Percentiles rank a stretch among this genome's conserved stretches.
Evolutionary conservation across 2,888 invertebrate genomes (phyloP).

Genomic region (Philereme transversata): DNA sequence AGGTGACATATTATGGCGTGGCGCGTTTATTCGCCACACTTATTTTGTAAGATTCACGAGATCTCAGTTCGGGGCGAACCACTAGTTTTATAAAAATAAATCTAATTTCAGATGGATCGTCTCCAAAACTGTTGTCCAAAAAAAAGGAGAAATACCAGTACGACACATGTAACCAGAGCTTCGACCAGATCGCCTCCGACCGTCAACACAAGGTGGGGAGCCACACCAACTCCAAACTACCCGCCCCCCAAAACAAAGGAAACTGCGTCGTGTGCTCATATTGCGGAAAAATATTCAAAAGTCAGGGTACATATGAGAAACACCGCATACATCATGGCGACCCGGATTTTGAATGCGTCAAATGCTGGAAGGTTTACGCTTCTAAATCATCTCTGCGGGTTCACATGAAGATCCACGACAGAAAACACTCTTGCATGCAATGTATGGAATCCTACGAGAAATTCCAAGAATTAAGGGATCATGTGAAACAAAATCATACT

Average conservation of each 20-base stretch:
- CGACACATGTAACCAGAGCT: constrained; percentile 72
- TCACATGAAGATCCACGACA: constrained; percentile 68
- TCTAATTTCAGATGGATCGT: constrained; percentile 30
- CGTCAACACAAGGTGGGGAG: constrained; percentile 61
- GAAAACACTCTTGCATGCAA: constrained; percentile 58
- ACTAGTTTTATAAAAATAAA: too few relatives aligned
- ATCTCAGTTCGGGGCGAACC: too few relatives aligned
- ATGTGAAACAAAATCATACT: constrained; percentile 57
- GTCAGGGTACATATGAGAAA: constrained; percentile 61
- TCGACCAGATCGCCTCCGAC: constrained; percentile 62
- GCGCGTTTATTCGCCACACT: too few relatives aligned
- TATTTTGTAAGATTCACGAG: too few relatives aligned
- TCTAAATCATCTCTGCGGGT: constrained; percentile 71
- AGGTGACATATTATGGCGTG: too few relatives aligned
- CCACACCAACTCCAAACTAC: constrained; percentile 44
- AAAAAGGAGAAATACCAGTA: constrained; percentile 66
- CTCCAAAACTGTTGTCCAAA: constrained; percentile 38
- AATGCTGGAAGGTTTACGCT: constrained; percentile 76
- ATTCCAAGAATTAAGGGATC: constrained; percentile 50
- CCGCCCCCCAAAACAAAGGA: constrained; percentile 26
- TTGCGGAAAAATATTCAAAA: constrained; percentile 70
- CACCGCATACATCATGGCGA: constrained; percentile 73
- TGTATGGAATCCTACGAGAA: constrained; percentile 61
- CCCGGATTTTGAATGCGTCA: constrained; percentile 72
- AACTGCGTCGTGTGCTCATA: too few relatives aligned